Base-by-base conservation (phyloP, 2,797 vertebrate genomes). In the Psittacula echo region DNA sequence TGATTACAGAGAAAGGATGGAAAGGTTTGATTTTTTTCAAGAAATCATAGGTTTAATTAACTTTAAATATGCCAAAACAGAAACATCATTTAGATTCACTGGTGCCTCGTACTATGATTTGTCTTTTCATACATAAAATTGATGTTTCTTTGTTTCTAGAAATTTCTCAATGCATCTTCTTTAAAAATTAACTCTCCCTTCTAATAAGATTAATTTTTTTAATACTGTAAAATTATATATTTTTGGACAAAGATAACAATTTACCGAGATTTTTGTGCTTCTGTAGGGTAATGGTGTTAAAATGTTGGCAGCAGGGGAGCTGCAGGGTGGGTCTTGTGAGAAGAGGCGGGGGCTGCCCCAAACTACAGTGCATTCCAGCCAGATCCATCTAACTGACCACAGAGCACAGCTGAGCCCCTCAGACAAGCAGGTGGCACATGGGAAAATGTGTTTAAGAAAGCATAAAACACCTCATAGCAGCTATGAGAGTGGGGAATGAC, bases 321-420 rank as follows among this genome's bases (percentile, higher is more conserved):
- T 30, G 12, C 26, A 17, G 24, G 9, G 5, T 16, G 8, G 17
- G 5, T 48, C 9, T 24, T 42, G 4, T 7, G 15, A 77, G 42
- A 66, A 51, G 18, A 78, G 10, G 27, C 7, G 2, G 4, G 7
- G 10, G 4, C 23, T 81, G 17, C 13, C 37, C n/a, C 22, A 7
- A 4, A 22, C 16, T 34, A 19, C 5, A 75, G 15, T 2, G 9
- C 0, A 1, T 56, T 66, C 23, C 45, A 87, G 7, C 9, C 0
- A 0, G 11, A 3, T 88, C 50, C 17, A n/a, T 7, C 0, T 1
- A 10, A 17, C 9, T 6, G 34, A 39, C 4, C 2, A 1, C 17
- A 39, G 10, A 18, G 17, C 0, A 5, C 1, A 29, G 5, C 15
- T 30, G 15, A 58, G 26, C 7, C 4, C 3, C 3, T 42, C 53